Base-by-base conservation (phyloP, 2,888 invertebrate species). In the Nephrocerus scutellatus region DNA sequence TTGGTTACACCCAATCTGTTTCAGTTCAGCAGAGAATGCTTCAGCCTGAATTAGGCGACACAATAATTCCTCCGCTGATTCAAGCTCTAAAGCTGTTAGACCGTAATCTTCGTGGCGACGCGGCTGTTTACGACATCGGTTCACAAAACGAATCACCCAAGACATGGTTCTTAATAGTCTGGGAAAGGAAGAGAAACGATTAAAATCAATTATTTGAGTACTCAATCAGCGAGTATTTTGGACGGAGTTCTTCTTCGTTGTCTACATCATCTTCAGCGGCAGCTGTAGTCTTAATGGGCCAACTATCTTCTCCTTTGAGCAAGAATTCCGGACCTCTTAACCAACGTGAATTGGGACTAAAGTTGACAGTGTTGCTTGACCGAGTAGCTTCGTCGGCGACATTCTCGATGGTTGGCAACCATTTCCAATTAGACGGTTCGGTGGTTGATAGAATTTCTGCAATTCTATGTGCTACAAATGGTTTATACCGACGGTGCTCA, bases 331-430 rank as follows among this genome's bases (percentile, higher is more conserved):
- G 43, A 5, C 44, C 44, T 13, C 12, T 36, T 2, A 36, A 21
- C 44, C 44, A 47, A 22, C 36, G 39, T 33, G 47, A 21, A 40
- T 10, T n/a, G 23, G 26, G 24, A 14, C 20, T 36, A 22, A 39
- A 40, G 22, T 41, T 26, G 15, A 31, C 16, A 14, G 29, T 29
- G 10, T 32, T 22, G 9, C 28, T 39, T 22, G 40, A 14, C 32
- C 48, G 46, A 12, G 48, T 52, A 9, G 49, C 47, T 23, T 45
- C 47, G 43, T 56, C 56, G 15, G 54, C 52, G 5, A 49, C 44
- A 39, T 53, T 55, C n/a, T 41, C 13, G 15, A 44, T 39, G 4
- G 51, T 46, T 7, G 51, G 46, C 12, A 53, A 36, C 47, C 52
- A 53, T 24, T 36, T 39, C 49, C 54, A 55, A 8, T 52, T 39